These are phyloP conservation scores for Netelia inedita DNA, from an alignment of 2,888 invertebrate species.

Conservation along the genomic window DNA sequence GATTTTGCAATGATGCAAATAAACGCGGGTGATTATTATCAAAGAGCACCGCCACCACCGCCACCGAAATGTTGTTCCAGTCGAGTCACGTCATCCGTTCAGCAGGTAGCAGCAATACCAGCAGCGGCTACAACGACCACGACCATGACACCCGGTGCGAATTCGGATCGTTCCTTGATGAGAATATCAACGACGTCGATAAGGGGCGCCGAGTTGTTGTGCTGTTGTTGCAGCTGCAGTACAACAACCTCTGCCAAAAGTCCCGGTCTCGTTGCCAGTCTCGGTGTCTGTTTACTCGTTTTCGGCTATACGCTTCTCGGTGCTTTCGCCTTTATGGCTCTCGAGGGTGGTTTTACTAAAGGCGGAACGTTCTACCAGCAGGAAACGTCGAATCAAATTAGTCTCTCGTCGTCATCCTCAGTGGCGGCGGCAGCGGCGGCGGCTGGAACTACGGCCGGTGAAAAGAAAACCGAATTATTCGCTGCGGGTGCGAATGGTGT, in stretches of 20 bases:
- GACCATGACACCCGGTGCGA: slow-evolving; percentile 53
- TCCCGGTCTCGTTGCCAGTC: slow-evolving; percentile 91
- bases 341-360: slow-evolving; percentile 89
- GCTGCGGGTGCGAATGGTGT: slow-evolving; percentile 3
- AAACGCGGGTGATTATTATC: slow-evolving; percentile 80
- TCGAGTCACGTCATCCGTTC: slow-evolving; percentile 70
- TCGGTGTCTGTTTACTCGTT: slow-evolving; percentile 94
- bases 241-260: slow-evolving; percentile 84
- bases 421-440: slow-evolving; percentile 60
- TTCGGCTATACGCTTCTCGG: slow-evolving; percentile 96
- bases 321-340: slow-evolving; percentile 95
- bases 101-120: slow-evolving; percentile 57
- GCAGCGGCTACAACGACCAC: slow-evolving; percentile 69
- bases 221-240: slow-evolving; percentile 87
- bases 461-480: slow-evolving; percentile 46
- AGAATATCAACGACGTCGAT: slow-evolving; percentile 71
- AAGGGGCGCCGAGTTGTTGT: slow-evolving; percentile 84
- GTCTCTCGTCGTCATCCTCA: slow-evolving; percentile 58
- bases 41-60: slow-evolving; percentile 71
- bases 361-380: slow-evolving; percentile 66
- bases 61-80: slow-evolving; percentile 80
- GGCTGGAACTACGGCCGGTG: slow-evolving; percentile 44
- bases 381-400: slow-evolving; percentile 75
- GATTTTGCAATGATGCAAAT: slow-evolving; percentile 76
- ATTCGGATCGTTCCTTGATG: slow-evolving; percentile 64